Evolutionary conservation across 2,797 vertebrate species (phyloP).

Genomic region (Peromyscus nudipes): DNA sequence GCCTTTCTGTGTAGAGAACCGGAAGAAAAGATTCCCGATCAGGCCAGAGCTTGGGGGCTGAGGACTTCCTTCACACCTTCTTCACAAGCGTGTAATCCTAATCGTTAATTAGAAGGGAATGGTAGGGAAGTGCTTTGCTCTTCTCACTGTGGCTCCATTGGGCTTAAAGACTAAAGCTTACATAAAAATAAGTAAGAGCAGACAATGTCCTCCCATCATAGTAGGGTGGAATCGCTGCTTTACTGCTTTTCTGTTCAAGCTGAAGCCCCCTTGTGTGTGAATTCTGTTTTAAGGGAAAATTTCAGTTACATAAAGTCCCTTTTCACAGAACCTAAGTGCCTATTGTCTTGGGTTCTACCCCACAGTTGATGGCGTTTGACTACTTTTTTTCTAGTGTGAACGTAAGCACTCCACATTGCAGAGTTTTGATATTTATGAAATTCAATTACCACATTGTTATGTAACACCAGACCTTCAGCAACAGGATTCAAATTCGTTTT

Average conservation of each 20-base stretch:
- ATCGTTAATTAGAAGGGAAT: background rate
- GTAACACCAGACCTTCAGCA: background rate
- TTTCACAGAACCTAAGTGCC: background rate
- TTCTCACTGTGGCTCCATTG: slow-evolving; percentile 14
- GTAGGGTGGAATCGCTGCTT: background rate
- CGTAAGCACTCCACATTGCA: background rate
- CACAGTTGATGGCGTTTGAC: background rate
- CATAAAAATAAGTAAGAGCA: background rate
- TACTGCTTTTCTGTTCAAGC: background rate
- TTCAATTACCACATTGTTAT: background rate
- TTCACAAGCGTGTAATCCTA: background rate
- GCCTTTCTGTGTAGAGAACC: slow-evolving; percentile 24
- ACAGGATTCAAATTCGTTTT: background rate
- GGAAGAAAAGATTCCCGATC: background rate
- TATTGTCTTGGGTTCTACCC: background rate
- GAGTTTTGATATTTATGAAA: background rate
- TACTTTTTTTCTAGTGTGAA: background rate
- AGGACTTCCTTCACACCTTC: background rate
- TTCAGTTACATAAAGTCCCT: background rate
- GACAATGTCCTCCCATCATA: background rate
- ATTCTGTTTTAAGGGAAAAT: background rate
- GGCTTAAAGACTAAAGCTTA: background rate
- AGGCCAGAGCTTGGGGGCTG: background rate
- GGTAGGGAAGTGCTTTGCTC: slow-evolving; percentile 35
- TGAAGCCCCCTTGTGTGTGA: background rate